Conservation (phyloP, 1,140 invertebrate species). For the Drosophila tropicalis region DNA sequence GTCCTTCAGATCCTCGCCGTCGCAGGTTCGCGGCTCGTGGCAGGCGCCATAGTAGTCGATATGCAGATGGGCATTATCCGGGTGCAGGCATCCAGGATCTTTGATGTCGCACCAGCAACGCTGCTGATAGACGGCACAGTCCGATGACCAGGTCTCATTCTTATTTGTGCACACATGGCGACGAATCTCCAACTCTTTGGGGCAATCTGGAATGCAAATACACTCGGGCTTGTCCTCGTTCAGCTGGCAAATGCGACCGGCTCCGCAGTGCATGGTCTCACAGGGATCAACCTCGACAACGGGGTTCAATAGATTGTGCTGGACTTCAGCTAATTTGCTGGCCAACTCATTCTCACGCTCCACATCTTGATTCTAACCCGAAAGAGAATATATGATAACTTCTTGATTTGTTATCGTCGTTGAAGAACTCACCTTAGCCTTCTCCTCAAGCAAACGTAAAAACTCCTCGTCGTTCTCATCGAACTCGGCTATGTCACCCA, state of each 20-base stretch:
- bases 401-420: neutral
- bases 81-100: constrained; percentile 88
- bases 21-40: constrained; percentile 90
- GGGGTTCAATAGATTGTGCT: constrained; percentile 66
- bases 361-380: constrained; percentile 65
- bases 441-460: constrained; percentile 73
- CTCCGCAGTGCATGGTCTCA: constrained; percentile 92
- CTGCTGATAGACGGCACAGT: constrained; percentile 95
- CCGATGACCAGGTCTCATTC: constrained; percentile 96
- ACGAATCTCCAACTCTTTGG: constrained; percentile 90
- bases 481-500: constrained; percentile 59
- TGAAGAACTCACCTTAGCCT: constrained; percentile 54
- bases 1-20: constrained; percentile 92
- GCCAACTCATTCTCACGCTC: constrained; percentile 79
- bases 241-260: constrained; percentile 93
- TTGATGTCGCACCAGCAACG: constrained; percentile 93
- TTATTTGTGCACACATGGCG: constrained; percentile 95
- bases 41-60: constrained; percentile 96
- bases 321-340: constrained; percentile 56
- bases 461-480: constrained; percentile 78
- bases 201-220: constrained; percentile 93
- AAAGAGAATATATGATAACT: neutral
- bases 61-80: constrained; percentile 93
- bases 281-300: constrained; percentile 89
- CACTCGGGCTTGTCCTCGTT: constrained; percentile 91